Conservation (phyloP, 2,113 vertebrate species). For the Hyperopisus bebe region DNA sequence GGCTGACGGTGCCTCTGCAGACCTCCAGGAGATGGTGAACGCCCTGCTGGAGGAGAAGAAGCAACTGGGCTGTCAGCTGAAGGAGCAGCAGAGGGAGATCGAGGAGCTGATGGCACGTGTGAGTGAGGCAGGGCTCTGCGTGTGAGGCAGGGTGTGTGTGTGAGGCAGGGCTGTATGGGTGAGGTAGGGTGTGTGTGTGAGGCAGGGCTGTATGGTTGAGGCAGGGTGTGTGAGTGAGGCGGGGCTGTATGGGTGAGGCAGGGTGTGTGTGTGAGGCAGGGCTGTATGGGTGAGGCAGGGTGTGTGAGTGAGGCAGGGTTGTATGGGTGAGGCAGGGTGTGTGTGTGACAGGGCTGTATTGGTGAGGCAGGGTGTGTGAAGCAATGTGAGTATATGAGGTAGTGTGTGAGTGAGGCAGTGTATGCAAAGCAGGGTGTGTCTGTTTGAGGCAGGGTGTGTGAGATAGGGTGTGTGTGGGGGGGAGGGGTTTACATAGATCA, state of each 20-base stretch:
- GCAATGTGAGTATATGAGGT: not conserved
- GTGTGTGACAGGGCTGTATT: not conserved
- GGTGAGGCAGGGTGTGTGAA: not conserved
- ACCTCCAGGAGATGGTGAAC: constrained; percentile 60
- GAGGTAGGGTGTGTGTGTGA: not conserved
- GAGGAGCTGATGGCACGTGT: constrained; percentile 59
- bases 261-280: not conserved
- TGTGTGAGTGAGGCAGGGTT: not conserved
- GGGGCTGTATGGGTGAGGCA: not conserved
- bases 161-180: not conserved
- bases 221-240: not conserved
- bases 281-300: not conserved
- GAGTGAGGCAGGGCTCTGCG: constrained; percentile 17
- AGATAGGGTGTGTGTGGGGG: not conserved
- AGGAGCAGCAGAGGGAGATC: constrained; percentile 60
- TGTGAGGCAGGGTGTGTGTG: not conserved
- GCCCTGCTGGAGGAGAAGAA: constrained; percentile 67
- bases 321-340: not conserved
- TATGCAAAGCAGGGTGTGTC: not conserved
- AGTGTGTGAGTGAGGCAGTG: not conserved
- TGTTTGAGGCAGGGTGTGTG: not conserved
- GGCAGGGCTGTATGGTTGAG: not conserved
- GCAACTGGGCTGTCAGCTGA: constrained; percentile 57
- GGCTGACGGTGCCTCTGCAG: constrained; percentile 33
- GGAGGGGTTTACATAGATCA: too few species aligned